These are phyloP conservation scores for Bombycilla garrulus DNA, from an alignment of 2,113 vertebrate species.

Conservation along the genomic window DNA sequence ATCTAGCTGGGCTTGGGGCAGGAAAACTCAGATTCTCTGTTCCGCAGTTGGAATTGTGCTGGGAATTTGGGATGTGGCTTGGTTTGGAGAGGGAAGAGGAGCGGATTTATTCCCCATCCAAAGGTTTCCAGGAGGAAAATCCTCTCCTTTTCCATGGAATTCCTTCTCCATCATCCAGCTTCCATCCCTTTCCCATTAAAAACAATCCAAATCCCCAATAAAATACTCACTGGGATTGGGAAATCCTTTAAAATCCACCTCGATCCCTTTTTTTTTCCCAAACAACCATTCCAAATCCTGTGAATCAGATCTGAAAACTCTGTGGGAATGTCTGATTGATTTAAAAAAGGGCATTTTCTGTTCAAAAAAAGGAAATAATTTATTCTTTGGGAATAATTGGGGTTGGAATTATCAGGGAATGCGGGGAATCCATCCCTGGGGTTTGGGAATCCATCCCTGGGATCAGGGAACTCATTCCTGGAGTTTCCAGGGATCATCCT, in stretches of 20 bases:
- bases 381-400: neutral
- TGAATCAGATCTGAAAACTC: accelerated
- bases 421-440: neutral
- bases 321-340: neutral
- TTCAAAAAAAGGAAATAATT: neutral
- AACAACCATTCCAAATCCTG: neutral
- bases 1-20: neutral
- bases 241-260: neutral
- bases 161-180: neutral
- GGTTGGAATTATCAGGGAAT: neutral
- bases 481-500: neutral
- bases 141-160: neutral
- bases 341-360: neutral
- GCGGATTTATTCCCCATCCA: neutral
- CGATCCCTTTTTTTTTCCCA: neutral
- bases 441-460: neutral
- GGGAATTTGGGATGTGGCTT: neutral
- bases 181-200: neutral
- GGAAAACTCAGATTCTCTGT: neutral
- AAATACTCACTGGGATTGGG: neutral
- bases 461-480: neutral
- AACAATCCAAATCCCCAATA: neutral
- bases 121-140: neutral
- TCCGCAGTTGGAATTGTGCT: neutral
- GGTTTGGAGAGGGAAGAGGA: neutral